Base-by-base conservation (phyloP, 2,888 invertebrate genomes). In the Sympetrum striolatum region DNA sequence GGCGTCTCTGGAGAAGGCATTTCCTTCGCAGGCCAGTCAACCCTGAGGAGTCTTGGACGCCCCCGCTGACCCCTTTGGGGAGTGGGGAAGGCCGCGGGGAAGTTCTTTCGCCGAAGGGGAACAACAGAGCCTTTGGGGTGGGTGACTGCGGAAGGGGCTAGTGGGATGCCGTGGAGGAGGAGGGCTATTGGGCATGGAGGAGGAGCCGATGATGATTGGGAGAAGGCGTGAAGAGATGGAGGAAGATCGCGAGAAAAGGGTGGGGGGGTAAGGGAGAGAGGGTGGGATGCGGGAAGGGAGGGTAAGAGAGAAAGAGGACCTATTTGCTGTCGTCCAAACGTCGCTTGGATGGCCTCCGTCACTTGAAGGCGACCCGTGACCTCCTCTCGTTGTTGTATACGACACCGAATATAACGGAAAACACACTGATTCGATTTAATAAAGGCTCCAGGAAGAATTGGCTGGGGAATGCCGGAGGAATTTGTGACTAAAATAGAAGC, bases 1-100 rank as follows among this genome's bases (percentile, higher is more conserved):
- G 86, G 86, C 86, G 86, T 86, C 86, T 86, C 86, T 86, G 86
- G 86, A 86, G 86, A 86, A 86, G 86, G 86, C 86, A 86, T 86
- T 86, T 86, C 86, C 86, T 86, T 60, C 60, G 86, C 86, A 86
- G 86, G 86, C 60, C 86, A 86, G 60, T 86, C 86, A 86, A 86
- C 86, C 60, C 86, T 35, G 82, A 60, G 37, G 82, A 60, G 37
- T n/a, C 58, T 60, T 48, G 25, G 82, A 48, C 82, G 82, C 82
- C 60, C 60, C 60, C 86, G 86, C 60, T 86, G 86, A 86, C 86
- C 86, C 86, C 86, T 58, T 64, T 79, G 35, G 35, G 80, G 60
- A 31, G n/a, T 31, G 48, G 35, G 90, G 39, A 31, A 48, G 80
- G 14, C 73, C 35, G 58, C 18, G 80, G 44, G 80, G 53, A 80